phyloP scores from a whole-genome alignment of 2,113 vertebrate species.

The Nycticorax nycticorax region DNA sequence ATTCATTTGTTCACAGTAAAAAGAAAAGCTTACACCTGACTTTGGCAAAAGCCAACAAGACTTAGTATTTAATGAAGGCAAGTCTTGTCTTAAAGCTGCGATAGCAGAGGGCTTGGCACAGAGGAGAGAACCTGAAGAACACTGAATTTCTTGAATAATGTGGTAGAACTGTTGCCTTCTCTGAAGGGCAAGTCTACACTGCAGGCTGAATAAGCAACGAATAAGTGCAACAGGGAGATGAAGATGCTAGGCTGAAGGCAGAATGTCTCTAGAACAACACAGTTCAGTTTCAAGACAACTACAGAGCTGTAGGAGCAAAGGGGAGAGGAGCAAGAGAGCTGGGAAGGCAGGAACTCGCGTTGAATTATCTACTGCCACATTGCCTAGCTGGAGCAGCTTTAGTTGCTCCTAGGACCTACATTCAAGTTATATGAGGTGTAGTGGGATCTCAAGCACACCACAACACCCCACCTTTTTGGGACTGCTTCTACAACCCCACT shows the following conservation, averaged over 20 bases:
- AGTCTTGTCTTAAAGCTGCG: background rate
- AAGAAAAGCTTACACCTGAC: background rate
- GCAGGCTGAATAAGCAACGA: background rate
- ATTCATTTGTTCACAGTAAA: background rate
- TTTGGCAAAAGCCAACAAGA: background rate
- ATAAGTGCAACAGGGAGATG: background rate
- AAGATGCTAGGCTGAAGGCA: background rate
- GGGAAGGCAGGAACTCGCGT: background rate
- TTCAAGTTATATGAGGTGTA: fast-evolving
- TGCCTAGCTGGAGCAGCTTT: background rate
- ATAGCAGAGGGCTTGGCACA: background rate
- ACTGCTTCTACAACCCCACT: background rate
- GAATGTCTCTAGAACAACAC: background rate
- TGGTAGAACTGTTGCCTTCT: background rate
- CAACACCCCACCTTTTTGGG: background rate
- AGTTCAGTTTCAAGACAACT: background rate
- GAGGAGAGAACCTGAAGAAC: background rate
- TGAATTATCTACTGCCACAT: background rate
- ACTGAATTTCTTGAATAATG: background rate
- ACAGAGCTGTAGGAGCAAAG: background rate
- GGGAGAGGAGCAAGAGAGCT: background rate
- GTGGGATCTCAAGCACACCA: background rate
- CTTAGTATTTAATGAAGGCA: background rate
- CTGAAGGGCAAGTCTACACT: background rate
- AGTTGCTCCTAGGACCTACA: background rate